phyloP scores from a whole-genome alignment of 2,113 vertebrate genomes.

The Macaca nemestrina region DNA sequence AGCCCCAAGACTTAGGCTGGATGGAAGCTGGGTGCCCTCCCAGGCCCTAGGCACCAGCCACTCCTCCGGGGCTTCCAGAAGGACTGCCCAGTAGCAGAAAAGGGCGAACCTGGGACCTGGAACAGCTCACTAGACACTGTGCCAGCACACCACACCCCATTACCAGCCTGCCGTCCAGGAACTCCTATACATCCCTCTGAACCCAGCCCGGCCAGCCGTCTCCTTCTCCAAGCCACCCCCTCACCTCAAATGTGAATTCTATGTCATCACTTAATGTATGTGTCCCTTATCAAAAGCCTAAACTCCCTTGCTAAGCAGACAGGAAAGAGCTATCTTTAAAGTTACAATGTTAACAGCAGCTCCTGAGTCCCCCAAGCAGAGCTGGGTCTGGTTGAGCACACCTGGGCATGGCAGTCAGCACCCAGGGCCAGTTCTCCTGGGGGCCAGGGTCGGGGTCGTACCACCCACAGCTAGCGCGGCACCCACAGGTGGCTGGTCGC shows the following conservation, averaged over 20 bases:
- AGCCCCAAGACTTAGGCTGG: background rate
- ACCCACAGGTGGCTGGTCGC: rapidly evolving
- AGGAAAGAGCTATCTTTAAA: rapidly evolving
- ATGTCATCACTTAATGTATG: rapidly evolving
- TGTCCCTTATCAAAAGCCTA: rapidly evolving
- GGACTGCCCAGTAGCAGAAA: background rate
- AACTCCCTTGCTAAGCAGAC: rapidly evolving
- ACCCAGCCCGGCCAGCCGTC: background rate
- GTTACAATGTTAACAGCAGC: rapidly evolving
- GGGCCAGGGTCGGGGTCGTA: rapidly evolving
- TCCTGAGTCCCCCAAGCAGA: background rate
- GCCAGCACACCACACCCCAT: background rate
- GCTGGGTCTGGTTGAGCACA: background rate
- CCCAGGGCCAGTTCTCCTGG: background rate
- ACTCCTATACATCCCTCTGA: background rate
- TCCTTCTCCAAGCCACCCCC: background rate
- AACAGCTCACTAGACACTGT: background rate
- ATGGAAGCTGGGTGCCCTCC: background rate
- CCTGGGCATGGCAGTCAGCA: background rate
- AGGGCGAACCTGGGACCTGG: background rate
- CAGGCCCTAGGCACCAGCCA: rapidly evolving
- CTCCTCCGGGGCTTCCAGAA: background rate
- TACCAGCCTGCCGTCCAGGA: background rate
- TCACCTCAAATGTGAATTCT: rapidly evolving
- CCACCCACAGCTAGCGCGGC: rapidly evolving